Evolutionary conservation across 2,113 vertebrate genomes (phyloP), one percentile per base, ranked within the genome.

Genomic region (Baryphthengus martii): DNA sequence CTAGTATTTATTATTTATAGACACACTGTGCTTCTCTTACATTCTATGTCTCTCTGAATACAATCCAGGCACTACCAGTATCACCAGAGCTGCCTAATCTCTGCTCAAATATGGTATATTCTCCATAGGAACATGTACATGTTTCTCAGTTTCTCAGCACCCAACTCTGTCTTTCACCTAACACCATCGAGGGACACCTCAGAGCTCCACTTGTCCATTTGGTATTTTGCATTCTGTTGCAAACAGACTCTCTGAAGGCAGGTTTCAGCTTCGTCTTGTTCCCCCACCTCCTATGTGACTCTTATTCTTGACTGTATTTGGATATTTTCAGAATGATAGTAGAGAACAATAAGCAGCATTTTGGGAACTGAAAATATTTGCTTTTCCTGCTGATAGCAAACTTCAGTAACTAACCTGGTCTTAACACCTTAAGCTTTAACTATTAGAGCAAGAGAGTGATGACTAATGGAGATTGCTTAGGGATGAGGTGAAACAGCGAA

Each of bases 111-210:
- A 10, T 24, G 76, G 17, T n/a, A 42, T 31, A 77, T 56, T 55
- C 50, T 75, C 39, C 16, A 7, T 0, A 59, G 24, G 26, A 37
- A 50, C 8, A 50, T 7, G 20, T 3, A 45, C 0, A 0, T 17
- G n/a, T 31, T 92, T 52, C 76, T 80, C 31, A 65, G n/a, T 31
- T 92, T 52, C 76, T 80, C 31, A 65, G 50, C 1, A 5, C 17
- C 24, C 73, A 61, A 15, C 31, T 75, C 65, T 40, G 52, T 33
- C 66, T 90, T 90, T 58, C 50, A 56, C 3, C 2, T 0, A 65
- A 40, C 31, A 67, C 26, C 59, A 52, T 17, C 65, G 56, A 84
- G 39, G 7, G 35, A 33, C 25, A 81, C 26, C 72, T 71, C 68
- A 74, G 85, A 92, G 85, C 55, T 86, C 55, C 39, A 31, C 35